A percentile compares a stretch with the other conserved stretches of the same genome.
These are phyloP conservation scores for Urosaurus nigricauda DNA, from an alignment of 2,797 vertebrate genomes.

Conservation along the genomic window DNA sequence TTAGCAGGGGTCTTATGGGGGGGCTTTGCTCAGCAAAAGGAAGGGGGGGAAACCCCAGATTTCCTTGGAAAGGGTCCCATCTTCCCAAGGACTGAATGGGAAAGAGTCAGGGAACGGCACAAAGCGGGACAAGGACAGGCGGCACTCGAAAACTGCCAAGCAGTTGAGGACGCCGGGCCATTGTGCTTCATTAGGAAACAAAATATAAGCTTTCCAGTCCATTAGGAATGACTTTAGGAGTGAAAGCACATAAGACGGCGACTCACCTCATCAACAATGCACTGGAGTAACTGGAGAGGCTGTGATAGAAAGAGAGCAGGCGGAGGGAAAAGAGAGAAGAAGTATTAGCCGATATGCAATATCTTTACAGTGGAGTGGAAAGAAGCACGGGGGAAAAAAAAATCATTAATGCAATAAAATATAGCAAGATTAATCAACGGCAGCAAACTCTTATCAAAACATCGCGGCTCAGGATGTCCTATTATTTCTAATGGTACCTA, in stretches of 20 bases:
- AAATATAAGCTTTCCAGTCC: conserved; percentile 99
- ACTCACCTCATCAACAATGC: conserved; percentile 99
- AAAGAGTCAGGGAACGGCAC: conserved; percentile 45
- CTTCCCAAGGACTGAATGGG: conserved; percentile 42
- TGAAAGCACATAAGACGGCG: conserved; percentile 99
- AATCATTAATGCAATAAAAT: conserved; percentile 99
- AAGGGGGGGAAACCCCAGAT: background rate
- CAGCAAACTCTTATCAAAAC: conserved; percentile 99
- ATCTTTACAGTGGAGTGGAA: conserved; percentile 96
- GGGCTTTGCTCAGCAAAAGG: conserved; percentile 46
- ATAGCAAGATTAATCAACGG: conserved; percentile 99
- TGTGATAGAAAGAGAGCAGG: conserved; percentile 80
- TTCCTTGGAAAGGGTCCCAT: conserved; percentile 21
- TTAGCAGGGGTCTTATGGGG: conserved; percentile 42
- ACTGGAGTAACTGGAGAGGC: conserved; percentile 99
- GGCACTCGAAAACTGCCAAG: conserved; percentile 75
- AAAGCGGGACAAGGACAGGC: conserved; percentile 72
- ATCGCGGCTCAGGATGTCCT: conserved; percentile 95
- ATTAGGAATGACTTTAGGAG: conserved; percentile 99
- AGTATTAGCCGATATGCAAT: conserved; percentile 95
- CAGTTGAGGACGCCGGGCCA: conserved; percentile 87
- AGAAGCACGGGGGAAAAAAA: conserved; percentile 84
- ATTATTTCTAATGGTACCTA: conserved; percentile 99
- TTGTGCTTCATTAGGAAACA: conserved; percentile 99
- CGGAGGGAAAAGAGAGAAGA: conserved; percentile 68